A percentile compares a stretch with the other conserved stretches of the same genome.
Evolutionary conservation across 2,888 invertebrate species (phyloP).

Genomic region (Sinohyriopsis cumingii): DNA sequence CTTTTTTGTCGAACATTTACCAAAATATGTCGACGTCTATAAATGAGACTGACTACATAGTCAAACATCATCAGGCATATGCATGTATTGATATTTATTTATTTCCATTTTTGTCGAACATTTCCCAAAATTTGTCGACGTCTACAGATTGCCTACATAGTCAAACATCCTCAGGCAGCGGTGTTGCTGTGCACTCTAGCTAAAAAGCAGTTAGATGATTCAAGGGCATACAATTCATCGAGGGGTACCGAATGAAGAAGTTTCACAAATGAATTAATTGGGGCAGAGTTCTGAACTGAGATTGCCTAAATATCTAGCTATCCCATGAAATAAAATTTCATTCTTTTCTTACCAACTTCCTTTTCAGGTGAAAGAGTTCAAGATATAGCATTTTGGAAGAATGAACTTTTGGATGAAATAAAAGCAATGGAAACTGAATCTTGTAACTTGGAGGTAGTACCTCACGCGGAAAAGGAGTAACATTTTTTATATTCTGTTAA

Average conservation of each 20-base stretch:
- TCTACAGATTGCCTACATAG: no score
- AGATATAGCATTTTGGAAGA: constrained; percentile 93
- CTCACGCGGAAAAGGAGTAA: no score
- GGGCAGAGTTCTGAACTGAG: neutral
- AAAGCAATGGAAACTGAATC: constrained; percentile 87
- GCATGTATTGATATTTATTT: no score
- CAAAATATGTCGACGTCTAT: no score
- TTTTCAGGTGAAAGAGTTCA: constrained; percentile 82
- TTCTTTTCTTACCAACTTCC: constrained; percentile 6
- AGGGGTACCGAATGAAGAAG: neutral
- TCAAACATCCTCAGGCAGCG: no score
- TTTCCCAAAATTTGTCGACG: no score
- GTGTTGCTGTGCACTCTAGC: no score
- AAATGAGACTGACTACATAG: no score
- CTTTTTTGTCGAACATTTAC: no score
- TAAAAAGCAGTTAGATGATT: neutral
- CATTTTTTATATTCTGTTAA: no score
- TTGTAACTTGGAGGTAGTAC: constrained; percentile 83
- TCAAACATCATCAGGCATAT: no score
- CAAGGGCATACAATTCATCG: neutral
- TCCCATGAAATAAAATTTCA: neutral
- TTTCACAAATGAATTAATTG: neutral
- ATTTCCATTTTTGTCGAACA: no score
- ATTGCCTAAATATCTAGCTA: neutral
- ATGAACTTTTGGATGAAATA: constrained; percentile 86